Conservation (phyloP, 2,888 invertebrate genomes). For the Metalampra italica region DNA sequence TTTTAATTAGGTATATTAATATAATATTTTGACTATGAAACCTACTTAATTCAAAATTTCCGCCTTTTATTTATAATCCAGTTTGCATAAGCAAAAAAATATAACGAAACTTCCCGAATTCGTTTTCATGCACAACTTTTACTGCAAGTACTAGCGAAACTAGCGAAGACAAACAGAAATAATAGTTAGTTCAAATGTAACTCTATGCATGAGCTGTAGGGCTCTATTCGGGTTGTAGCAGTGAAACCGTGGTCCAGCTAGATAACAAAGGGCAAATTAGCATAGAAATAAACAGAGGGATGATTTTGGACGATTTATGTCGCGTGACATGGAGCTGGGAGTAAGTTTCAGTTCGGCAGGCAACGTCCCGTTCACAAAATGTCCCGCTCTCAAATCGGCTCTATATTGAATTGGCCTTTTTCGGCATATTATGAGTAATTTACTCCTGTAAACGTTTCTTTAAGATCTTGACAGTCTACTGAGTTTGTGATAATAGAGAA, state of each 20-base stretch:
- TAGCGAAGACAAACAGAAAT: background rate
- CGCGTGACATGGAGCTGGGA: conserved; percentile 16
- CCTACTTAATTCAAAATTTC: too few relatives aligned
- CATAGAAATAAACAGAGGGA: conserved; percentile 63
- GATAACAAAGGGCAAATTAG: conserved; percentile 63
- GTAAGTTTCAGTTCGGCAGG: conserved; percentile 4
- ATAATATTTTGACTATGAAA: too few relatives aligned
- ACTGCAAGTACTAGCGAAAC: background rate
- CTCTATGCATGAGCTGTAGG: conserved; percentile 12
- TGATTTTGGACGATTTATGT: conserved; percentile 47
- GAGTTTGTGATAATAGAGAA: too few relatives aligned
- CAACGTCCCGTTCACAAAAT: too few relatives aligned
- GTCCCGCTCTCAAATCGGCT: too few relatives aligned
- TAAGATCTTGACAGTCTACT: too few relatives aligned
- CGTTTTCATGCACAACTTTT: conserved; percentile 5
- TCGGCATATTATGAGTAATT: too few relatives aligned
- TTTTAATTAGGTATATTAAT: too few relatives aligned
- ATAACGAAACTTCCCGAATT: background rate
- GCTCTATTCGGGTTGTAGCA: conserved; percentile 16
- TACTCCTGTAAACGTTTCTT: too few relatives aligned
- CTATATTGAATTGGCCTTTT: too few relatives aligned
- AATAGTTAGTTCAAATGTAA: conserved; percentile 5
- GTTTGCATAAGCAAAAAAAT: too few relatives aligned
- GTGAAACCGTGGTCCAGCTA: conserved; percentile 40
- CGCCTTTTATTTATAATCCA: too few relatives aligned